Evolutionary conservation across 2,888 invertebrate genomes (phyloP), one percentile per base, ranked within the genome.

Genomic region (Uloborus plumipes): DNA sequence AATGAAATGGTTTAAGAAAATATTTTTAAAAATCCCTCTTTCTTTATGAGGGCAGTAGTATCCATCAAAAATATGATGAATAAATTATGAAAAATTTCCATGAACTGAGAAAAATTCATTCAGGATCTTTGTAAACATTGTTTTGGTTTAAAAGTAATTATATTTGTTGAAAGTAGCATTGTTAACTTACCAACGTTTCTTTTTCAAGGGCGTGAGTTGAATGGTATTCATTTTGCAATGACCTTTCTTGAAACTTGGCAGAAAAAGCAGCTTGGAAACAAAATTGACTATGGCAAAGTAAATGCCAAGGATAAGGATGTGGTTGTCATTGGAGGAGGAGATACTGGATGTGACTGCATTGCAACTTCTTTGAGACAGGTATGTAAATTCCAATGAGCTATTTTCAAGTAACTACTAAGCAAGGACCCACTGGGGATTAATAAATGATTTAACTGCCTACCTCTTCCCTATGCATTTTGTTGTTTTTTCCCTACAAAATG

Each of bases 221-320:
- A 93, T 87, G 99, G 99, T 81, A 97, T 99, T 87, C 94, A 98
- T 90, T 99, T 94, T 90, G 99, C 99, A 4, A 99, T 99, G 94
- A 96, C 95, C 89, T 99, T 97, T 91, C 91, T 99, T 76, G 97
- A 99, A 90, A 94, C 93, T 81, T 98, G 97, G 94, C 99, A 99
- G 90, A 96, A 98, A 91, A 94, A 94, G 88, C 97, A 98, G 89
- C 92, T 94, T 89, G 96, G 95, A 13, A 91, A 91, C 86, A 87
- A 88, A 22, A 86, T 88, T 89, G 85, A 85, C 49, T 66, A 78
- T 61, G 59, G 53, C 3, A 59, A 64, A 31, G 80, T 97, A 47
- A 92, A 93, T 82, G 99, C 99, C 16, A 94, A 96, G 89, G 97
- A 94, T 88, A 98, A 97, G 89, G 92, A 98, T 88, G 98, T 99